A percentile compares a stretch with the other conserved stretches of the same genome.
Conservation (phyloP, 2,113 vertebrate species). For the Menidia beryllina region DNA sequence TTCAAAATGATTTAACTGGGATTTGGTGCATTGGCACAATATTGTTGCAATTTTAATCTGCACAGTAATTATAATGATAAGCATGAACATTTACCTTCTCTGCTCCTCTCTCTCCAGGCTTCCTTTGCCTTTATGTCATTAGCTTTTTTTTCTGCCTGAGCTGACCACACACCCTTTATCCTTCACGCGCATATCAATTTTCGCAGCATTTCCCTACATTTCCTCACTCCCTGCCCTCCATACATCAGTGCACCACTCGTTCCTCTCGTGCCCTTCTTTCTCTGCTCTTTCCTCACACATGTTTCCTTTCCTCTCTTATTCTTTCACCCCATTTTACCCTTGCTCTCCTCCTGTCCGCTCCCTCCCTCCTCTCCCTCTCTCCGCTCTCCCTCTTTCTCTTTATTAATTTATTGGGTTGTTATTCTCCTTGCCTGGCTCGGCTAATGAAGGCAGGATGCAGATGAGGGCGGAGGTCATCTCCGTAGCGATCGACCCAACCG, state of each 20-base stretch:
- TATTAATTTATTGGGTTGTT: conserved; percentile 86
- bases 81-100: conserved; percentile 10
- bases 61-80: conserved; percentile 20
- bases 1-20: conserved; percentile 10
- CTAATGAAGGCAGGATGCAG: conserved; percentile 87
- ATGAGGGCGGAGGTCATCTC: conserved; percentile 84
- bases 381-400: conserved; percentile 71
- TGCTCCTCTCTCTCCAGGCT: conserved; percentile 14
- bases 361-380: conserved; percentile 40
- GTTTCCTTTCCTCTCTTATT: conserved; percentile 22
- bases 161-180: conserved; percentile 21
- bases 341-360: conserved; percentile 54
- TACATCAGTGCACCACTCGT: conserved; percentile 51
- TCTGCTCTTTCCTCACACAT: conserved; percentile 52
- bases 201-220: conserved; percentile 30
- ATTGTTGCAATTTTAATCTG: conserved; percentile 27
- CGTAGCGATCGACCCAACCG: conserved; percentile 80
- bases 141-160: conserved; percentile 31
- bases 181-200: conserved; percentile 27
- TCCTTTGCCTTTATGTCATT: conserved; percentile 28
- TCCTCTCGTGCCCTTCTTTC: conserved; percentile 37
- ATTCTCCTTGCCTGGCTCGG: conserved; percentile 78
- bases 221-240: conserved; percentile 46
- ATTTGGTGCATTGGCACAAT: conserved; percentile 1
- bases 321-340: conserved; percentile 50